These are phyloP conservation scores for Pangasianodon hypophthalmus DNA, from an alignment of 2,113 vertebrate species.

Conservation along the genomic window DNA sequence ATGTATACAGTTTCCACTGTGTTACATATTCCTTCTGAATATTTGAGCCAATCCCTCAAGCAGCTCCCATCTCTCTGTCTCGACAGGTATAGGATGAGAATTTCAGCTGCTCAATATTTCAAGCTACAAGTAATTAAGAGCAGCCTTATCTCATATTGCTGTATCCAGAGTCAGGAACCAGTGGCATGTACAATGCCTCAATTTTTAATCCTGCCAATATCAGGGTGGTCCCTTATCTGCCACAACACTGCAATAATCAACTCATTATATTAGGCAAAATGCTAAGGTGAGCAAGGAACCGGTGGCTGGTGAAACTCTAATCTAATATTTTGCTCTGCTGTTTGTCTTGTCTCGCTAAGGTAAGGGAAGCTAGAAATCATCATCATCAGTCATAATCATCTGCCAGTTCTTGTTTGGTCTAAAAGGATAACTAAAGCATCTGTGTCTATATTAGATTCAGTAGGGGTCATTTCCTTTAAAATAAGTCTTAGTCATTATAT, in stretches of 20 bases:
- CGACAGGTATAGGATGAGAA: background rate
- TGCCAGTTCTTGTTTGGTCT: background rate
- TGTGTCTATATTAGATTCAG: background rate
- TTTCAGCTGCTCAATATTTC: conserved; percentile 13
- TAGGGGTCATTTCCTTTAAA: background rate
- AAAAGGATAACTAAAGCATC: background rate
- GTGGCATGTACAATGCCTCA: background rate
- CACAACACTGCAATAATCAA: conserved; percentile 4
- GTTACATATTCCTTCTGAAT: background rate
- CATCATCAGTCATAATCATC: background rate
- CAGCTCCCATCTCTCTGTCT: background rate
- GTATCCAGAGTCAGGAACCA: background rate
- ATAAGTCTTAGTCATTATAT: background rate
- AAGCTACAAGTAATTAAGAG: background rate
- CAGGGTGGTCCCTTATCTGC: background rate
- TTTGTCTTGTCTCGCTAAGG: background rate
- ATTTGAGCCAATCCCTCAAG: background rate
- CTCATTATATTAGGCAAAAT: background rate
- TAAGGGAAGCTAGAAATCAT: background rate
- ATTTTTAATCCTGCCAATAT: conserved; percentile 1
- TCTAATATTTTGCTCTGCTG: background rate
- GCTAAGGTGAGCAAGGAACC: background rate
- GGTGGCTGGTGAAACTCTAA: background rate
- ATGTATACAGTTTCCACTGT: conserved; percentile 11
- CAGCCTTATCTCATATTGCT: background rate